Evolutionary conservation across 2,113 vertebrate genomes (phyloP), one percentile per base, ranked within the genome.

Genomic region (Garra rufa): DNA sequence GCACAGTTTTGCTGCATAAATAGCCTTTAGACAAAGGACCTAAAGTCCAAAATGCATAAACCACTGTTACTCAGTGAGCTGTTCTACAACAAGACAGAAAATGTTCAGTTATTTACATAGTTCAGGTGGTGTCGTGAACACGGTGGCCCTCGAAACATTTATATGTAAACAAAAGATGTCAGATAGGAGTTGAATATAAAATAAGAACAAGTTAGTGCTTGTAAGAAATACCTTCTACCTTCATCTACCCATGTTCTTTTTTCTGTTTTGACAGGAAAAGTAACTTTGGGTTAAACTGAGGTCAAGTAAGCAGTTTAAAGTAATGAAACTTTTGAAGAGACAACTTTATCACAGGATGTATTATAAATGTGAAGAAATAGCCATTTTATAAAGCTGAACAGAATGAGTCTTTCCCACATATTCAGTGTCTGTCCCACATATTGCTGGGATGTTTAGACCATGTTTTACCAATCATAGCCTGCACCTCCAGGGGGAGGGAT

Each of bases 391-490:
- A 70, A 38, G 30, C 28, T 26, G 26, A 81, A 65, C 26, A 46
- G 9, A 44, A 48, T 44, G 59, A 80, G 26, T 34, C 59, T 67
- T 48, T 48, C 17, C n/a, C n/a, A n/a, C n/a, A n/a, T n/a, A n/a
- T 30, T 80, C 24, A 48, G 85, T 75, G 84, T 89, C 80, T 74
- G 50, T 28, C 34, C 38, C 50, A 81, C 77, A 88, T 88, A 81
- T 88, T 88, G 85, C 34, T 59, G 38, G 44, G 34, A 75, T 73
- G 87, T 83, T 86, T 76, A 28, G 63, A 88, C 43, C 85, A 88
- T 90, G 87, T 82, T 89, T 88, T 84, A 86, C 81, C 85, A 89
- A 90, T 84, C 90, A 83, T 83, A 85, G 87, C 69, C 82, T 86
- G 34, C 38, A 85, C 86, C 83, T 73, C 77, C 55, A 59, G 88